phyloP scores from a whole-genome alignment of 2,113 vertebrate species.

The Etia nguti region DNA sequence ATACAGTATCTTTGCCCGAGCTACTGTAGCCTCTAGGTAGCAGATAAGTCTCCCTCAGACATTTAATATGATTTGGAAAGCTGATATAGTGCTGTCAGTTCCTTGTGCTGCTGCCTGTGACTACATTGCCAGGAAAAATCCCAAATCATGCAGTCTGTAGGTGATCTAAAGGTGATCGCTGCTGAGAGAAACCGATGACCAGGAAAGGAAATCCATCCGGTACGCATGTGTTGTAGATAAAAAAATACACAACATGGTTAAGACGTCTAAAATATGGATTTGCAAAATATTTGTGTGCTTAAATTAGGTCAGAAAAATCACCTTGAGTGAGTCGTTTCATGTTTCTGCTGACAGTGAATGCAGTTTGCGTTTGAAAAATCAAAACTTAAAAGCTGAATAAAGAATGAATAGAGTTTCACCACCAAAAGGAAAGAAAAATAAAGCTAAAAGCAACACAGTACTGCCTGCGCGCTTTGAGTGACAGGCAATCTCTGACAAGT shows the following conservation, averaged over 20 bases:
- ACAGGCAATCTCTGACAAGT: background rate
- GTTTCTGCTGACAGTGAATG: background rate
- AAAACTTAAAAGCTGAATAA: background rate
- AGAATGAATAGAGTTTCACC: background rate
- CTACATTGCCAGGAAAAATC: background rate
- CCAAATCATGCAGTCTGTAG: background rate
- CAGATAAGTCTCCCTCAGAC: conserved; percentile 30
- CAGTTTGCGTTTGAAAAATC: background rate
- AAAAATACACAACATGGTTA: background rate
- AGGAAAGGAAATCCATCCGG: background rate
- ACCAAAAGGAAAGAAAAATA: background rate
- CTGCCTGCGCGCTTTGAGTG: background rate
- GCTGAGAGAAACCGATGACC: background rate
- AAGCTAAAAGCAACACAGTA: background rate
- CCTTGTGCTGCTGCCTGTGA: background rate
- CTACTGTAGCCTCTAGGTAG: conserved; percentile 9
- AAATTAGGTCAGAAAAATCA: background rate
- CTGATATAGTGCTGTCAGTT: conserved; percentile 16
- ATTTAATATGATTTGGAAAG: conserved; percentile 42
- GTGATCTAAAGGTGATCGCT: background rate
- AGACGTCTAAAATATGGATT: background rate
- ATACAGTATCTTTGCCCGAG: background rate
- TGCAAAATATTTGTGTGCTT: background rate
- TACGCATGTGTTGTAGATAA: background rate
- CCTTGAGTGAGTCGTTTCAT: background rate